Evolutionary conservation across 2,797 vertebrate genomes (phyloP), one percentile per base, ranked within the genome.

Genomic region (Lagorchestes hirsutus): DNA sequence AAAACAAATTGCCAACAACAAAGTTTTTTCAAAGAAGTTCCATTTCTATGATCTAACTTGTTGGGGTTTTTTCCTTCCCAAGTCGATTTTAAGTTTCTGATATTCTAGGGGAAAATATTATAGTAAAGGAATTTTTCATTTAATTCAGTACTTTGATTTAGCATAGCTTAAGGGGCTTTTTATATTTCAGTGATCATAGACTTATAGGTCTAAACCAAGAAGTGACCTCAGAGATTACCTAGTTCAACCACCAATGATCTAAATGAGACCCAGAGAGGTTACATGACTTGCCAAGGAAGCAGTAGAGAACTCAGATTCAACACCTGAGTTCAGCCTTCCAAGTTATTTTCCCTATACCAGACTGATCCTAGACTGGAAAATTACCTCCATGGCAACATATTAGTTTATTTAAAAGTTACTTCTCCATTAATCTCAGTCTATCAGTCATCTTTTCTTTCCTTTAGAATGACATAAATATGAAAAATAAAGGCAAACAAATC

Each of bases 261-360:
- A 93, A 95, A 67, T 56, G 55, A 95, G 90, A 67, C 29, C 59
- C 1, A 40, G n/a, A 93, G 95, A 96, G 27, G 4, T 92, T 93
- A 92, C 56, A 9, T 0, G 0, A 58, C 46, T 93, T 93, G 14
- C 13, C 27, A 92, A 50, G 55, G 94, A 82, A 93, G 24, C 55
- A 28, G 18, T 10, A 94, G 52, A 10, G 29, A 29, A 57, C 54
- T 28, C 56, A 92, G 13, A 93, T 54, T 11, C n/a, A 93, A 58
- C 31, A 10, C 54, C 8, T 87, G 55, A 90, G 31, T 0, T 46
- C 91, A 46, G 40, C 74, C 3, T 27, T 87, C 16, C 22, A 46
- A 27, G 3, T 27, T 46, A 9, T 46, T 87, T 87, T 9, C 9
- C 74, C 0, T 46, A 46, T 27, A 87, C 74, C 16, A 82, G 46